Percentiles rank a stretch among this genome's conserved stretches.
Conservation (phyloP, 2,113 vertebrate genomes). For the Damaliscus lunatus region DNA sequence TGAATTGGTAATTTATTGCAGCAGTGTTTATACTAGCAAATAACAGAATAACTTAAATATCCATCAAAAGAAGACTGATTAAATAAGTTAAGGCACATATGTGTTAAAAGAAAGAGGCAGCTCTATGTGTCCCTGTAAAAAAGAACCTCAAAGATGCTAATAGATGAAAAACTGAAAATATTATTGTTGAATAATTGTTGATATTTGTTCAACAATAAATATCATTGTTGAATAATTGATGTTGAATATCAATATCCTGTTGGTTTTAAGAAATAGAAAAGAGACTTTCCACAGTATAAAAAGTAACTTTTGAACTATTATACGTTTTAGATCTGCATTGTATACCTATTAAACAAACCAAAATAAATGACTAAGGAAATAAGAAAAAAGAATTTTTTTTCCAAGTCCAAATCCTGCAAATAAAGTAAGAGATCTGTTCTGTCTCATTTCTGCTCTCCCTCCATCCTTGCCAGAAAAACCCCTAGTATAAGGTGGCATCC, state of each 20-base stretch:
- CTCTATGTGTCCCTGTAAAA: neutral
- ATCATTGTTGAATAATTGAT: neutral
- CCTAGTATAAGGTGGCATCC: neutral
- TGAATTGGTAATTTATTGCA: neutral
- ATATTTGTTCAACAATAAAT: neutral
- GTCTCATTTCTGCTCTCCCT: neutral
- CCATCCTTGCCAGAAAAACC: neutral
- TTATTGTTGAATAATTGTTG: neutral
- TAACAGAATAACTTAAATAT: neutral
- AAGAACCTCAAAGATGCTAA: neutral
- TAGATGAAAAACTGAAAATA: neutral
- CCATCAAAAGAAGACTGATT: neutral
- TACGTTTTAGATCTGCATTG: neutral
- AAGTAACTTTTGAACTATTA: neutral
- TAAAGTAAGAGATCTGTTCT: neutral
- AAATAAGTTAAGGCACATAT: neutral
- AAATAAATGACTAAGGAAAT: neutral
- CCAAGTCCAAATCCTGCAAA: neutral
- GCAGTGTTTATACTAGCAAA: neutral
- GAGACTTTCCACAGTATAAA: neutral
- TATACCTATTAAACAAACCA: neutral
- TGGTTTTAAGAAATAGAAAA: neutral
- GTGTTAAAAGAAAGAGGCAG: neutral
- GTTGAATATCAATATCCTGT: neutral
- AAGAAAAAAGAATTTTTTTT: neutral